A percentile compares a stretch with the other conserved stretches of the same genome.
Evolutionary conservation across 2,113 vertebrate species (phyloP).

Genomic region (Sakesphorus luctuosus): DNA sequence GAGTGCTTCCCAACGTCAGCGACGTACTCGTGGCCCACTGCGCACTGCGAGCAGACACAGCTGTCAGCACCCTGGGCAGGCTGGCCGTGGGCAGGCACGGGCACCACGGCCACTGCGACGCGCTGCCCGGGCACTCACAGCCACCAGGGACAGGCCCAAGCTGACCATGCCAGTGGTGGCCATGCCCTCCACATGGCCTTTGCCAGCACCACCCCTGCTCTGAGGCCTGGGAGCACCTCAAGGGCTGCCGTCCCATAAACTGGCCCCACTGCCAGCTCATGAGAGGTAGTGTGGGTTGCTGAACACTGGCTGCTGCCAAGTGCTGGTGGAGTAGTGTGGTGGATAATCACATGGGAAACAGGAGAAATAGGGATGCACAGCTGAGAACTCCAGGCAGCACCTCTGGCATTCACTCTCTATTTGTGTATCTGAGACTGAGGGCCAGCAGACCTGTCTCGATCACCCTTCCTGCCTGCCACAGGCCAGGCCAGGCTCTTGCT

Average conservation of each 20-base stretch:
- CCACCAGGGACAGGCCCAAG: not conserved
- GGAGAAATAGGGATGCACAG: not conserved
- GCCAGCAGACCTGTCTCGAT: not conserved
- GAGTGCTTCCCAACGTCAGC: slow-evolving; percentile 88
- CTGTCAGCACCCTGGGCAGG: rapidly evolving
- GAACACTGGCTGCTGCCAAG: not conserved
- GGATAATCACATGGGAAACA: not conserved
- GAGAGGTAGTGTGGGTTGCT: not conserved
- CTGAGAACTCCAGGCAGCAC: not conserved
- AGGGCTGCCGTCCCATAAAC: not conserved
- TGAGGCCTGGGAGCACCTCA: not conserved
- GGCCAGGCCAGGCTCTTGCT: not conserved
- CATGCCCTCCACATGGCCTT: rapidly evolving
- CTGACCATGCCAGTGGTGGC: rapidly evolving
- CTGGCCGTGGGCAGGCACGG: not conserved
- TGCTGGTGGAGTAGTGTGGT: not conserved
- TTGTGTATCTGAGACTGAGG: not conserved
- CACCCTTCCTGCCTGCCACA: not conserved
- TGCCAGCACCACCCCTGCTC: not conserved
- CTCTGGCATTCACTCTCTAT: rapidly evolving
- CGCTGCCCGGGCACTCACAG: rapidly evolving
- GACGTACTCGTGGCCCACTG: slow-evolving; percentile 87
- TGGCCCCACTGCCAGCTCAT: not conserved
- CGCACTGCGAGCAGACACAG: slow-evolving; percentile 77
- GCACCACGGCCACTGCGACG: not conserved